Evolutionary conservation across 2,888 invertebrate species (phyloP).

Genomic region (Cyclophora punctaria): DNA sequence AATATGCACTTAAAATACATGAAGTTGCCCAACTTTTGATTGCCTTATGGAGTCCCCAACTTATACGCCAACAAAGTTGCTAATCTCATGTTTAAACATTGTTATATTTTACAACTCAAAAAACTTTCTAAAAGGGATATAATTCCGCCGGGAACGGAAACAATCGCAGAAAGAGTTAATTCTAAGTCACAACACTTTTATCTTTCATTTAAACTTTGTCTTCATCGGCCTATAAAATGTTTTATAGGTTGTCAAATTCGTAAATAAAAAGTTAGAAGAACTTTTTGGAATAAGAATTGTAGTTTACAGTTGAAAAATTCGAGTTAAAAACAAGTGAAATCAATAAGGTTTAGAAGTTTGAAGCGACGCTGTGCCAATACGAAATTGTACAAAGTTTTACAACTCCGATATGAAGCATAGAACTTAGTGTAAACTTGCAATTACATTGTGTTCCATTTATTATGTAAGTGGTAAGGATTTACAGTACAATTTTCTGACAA

Average conservation of each 20-base stretch:
- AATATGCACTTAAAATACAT: too few species aligned
- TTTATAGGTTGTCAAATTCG: constrained; percentile 38
- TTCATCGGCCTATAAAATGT: constrained; percentile 39
- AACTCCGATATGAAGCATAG: too few species aligned
- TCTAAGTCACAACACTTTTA: constrained; percentile 24
- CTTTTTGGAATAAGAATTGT: constrained; percentile 29
- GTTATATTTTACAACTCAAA: constrained; percentile 14
- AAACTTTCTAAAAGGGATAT: constrained; percentile 6
- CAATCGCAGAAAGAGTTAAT: constrained; percentile 29
- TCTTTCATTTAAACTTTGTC: constrained; percentile 24
- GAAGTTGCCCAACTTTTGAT: constrained; percentile 16
- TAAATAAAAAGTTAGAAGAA: constrained; percentile 26
- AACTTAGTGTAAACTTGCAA: too few species aligned
- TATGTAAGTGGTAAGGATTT: too few species aligned
- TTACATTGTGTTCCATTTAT: too few species aligned
- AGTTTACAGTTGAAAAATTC: constrained; percentile 17
- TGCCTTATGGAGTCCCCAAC: constrained; percentile 17
- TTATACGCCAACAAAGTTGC: constrained; percentile 10
- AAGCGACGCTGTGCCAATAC: not conserved
- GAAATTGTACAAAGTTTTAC: not conserved
- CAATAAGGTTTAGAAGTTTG: constrained; percentile 19
- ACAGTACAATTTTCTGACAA: too few species aligned
- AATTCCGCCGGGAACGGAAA: constrained; percentile 17
- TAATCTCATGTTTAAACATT: constrained; percentile 24
- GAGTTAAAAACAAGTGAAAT: constrained; percentile 18